These are phyloP conservation scores for Indri indri DNA, from an alignment of 2,113 vertebrate genomes.

Conservation along the genomic window DNA sequence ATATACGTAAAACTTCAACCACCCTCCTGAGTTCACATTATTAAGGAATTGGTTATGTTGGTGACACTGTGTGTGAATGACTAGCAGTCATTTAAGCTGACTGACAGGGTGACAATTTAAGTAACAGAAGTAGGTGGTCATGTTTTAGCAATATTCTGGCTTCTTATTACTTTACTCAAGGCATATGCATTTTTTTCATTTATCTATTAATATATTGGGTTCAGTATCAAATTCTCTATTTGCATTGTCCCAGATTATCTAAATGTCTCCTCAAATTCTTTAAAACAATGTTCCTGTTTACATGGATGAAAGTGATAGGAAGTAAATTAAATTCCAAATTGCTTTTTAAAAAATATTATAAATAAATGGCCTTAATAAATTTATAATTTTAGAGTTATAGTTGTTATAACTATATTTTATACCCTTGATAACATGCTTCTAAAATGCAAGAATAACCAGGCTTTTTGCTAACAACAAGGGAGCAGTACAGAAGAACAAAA, in stretches of 20 bases:
- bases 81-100: neutral
- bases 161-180: neutral
- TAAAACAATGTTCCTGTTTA: neutral
- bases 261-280: neutral
- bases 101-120: neutral
- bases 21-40: neutral
- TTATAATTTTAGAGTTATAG: neutral
- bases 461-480: neutral
- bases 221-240: neutral
- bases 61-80: neutral
- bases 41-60: neutral
- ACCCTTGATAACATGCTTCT: neutral
- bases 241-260: neutral
- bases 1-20: neutral
- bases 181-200: neutral
- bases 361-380: neutral
- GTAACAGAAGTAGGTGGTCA: neutral
- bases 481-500: neutral
- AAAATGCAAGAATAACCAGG: neutral
- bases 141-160: neutral
- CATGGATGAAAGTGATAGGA: neutral
- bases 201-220: neutral
- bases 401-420: neutral
- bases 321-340: neutral
- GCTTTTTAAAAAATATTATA: neutral